Evolutionary conservation across 2,113 vertebrate genomes (phyloP), one percentile per base, ranked within the genome.

Genomic region (Oriolus oriolus): DNA sequence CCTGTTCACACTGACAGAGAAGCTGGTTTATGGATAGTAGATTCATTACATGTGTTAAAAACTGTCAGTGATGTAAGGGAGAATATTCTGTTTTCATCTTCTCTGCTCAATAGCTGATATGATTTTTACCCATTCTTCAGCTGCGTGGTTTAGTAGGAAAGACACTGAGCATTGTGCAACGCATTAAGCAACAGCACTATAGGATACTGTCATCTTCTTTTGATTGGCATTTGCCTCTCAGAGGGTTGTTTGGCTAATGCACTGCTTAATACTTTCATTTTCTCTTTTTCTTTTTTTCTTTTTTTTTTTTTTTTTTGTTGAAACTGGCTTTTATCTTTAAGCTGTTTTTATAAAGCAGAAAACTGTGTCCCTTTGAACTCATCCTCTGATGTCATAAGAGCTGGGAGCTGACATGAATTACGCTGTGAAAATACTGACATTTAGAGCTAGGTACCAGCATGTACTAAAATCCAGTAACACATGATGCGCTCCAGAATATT

Each of bases 321-420:
- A 37, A 91, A 61, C 39, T 39, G 57, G 28, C 84, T 95, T 94
- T 93, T 94, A 88, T 97, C 92, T 94, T 89, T 93, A 57, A 92
- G 73, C 14, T 54, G 64, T 85, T 87, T 93, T 89, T 87, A 60
- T 87, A 84, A 90, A 92, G 75, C 47, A 87, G 61, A 93, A 87
- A 84, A 63, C 61, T 59, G 30, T 5, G 1, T 96, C 87, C 54
- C 87, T 97, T 95, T 97, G 94, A 95, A 87, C 61, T 63, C 64
- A 83, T 87, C 80, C 52, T 88, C 82, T 93, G 93, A 88, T 97
- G 91, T 91, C 93, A 89, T 92, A 75, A 80, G 57, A 95, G 74
- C 96, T 84, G 94, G 53, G 77, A 95, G 57, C 94, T 96, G 89
- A 91, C 89, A 96, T 83, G 89, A 97, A 96, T 97, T 97, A 90